Conservation (phyloP, 2,797 vertebrate species). For the Peromyscus nudipes region DNA sequence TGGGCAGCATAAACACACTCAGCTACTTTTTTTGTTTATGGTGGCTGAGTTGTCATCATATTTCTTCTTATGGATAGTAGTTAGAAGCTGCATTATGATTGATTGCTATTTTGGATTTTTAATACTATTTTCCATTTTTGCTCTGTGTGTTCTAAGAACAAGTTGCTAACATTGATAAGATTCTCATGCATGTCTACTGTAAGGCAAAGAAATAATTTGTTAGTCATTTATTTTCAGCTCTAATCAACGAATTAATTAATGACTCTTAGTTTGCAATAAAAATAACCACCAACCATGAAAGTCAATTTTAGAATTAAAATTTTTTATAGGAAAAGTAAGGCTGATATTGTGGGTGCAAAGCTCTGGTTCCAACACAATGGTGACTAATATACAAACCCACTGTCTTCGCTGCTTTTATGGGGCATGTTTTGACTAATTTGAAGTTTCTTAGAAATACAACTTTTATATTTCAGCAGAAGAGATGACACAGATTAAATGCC, state of each 20-base stretch:
- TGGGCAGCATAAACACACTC: neutral
- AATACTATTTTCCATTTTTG: constrained; percentile 14
- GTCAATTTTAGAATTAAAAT: constrained; percentile 34
- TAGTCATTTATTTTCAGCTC: constrained; percentile 31
- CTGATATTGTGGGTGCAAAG: constrained; percentile 11
- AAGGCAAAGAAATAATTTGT: constrained; percentile 46
- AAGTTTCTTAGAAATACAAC: neutral
- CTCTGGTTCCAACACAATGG: neutral
- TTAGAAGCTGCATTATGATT: constrained; percentile 30
- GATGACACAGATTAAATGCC: neutral
- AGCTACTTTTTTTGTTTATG: constrained; percentile 20
- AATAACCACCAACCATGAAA: constrained; percentile 11
- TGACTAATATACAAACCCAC: neutral
- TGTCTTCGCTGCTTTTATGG: neutral
- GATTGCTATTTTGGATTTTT: constrained; percentile 12
- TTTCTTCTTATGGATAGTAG: neutral
- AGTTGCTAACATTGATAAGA: constrained; percentile 18
- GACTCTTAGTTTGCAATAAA: neutral
- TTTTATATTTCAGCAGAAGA: constrained; percentile 58
- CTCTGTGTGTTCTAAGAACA: neutral
- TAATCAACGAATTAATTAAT: constrained; percentile 35
- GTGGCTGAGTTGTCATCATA: neutral
- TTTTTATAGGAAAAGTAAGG: constrained; percentile 10
- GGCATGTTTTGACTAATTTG: neutral
- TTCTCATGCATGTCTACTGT: neutral